A percentile compares a stretch with the other conserved stretches of the same genome.
Evolutionary conservation across 2,113 vertebrate species (phyloP).

Genomic region (Chauna torquata): DNA sequence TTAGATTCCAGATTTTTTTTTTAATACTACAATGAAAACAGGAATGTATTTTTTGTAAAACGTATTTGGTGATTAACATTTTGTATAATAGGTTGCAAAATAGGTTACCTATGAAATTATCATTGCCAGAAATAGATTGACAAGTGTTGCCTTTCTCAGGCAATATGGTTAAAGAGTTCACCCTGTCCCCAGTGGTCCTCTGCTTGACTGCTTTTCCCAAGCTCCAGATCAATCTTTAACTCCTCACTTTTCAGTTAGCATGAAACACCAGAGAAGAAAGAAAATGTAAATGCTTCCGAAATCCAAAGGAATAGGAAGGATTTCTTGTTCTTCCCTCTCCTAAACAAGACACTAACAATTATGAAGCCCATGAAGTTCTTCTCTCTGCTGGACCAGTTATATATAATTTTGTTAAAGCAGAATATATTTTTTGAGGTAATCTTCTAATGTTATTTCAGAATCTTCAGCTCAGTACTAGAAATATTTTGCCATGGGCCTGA

Average conservation of each 20-base stretch:
- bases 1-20: slow-evolving; percentile 23
- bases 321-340: not conserved
- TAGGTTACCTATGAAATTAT: slow-evolving; percentile 43
- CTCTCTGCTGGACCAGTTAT: not conserved
- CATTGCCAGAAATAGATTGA: not conserved
- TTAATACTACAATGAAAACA: too few species aligned
- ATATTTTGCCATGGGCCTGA: not conserved
- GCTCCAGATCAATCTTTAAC: slow-evolving; percentile 64
- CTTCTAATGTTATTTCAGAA: not conserved
- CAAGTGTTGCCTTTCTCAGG: not conserved
- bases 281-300: not conserved
- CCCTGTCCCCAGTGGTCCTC: not conserved
- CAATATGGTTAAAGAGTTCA: not conserved
- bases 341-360: not conserved
- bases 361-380: not conserved
- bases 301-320: not conserved
- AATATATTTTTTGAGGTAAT: not conserved
- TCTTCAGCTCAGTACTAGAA: not conserved
- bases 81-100: too few species aligned
- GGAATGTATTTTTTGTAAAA: too few species aligned
- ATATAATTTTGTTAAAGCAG: not conserved
- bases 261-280: slow-evolving; percentile 6
- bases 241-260: slow-evolving; percentile 5
- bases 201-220: slow-evolving; percentile 68
- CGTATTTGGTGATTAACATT: too few species aligned